A percentile compares a stretch with the other conserved stretches of the same genome.
Evolutionary conservation across 2,888 invertebrate genomes (phyloP).

Genomic region (Trypoxylon attenuatum): DNA sequence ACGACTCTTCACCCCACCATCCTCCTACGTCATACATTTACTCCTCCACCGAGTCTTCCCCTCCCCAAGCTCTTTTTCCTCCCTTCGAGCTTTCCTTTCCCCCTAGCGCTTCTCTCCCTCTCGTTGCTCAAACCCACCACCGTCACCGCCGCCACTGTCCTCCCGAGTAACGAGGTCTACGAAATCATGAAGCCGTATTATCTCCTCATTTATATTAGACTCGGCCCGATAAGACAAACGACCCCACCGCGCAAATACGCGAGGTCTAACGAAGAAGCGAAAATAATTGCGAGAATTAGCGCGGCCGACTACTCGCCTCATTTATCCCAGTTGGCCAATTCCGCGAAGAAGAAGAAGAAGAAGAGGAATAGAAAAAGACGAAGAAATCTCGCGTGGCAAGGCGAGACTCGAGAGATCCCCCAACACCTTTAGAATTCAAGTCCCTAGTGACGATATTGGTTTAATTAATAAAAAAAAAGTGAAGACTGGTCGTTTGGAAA

Average conservation of each 20-base stretch:
- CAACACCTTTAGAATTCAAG: neutral
- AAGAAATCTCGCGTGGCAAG: too few relatives aligned
- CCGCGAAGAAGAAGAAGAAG: neutral
- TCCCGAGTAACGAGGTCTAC: slow-evolving; percentile 10
- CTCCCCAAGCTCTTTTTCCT: too few relatives aligned
- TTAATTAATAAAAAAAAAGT: slow-evolving; percentile 20
- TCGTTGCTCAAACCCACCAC: too few relatives aligned
- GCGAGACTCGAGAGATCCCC: neutral
- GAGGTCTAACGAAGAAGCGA: neutral
- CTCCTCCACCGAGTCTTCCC: slow-evolving; percentile 24
- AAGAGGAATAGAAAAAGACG: too few relatives aligned
- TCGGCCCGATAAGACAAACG: neutral
- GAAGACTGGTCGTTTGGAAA: slow-evolving; percentile 15
- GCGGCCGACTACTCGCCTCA: neutral
- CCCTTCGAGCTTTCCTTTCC: too few relatives aligned
- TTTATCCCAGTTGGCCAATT: slow-evolving; percentile 1
- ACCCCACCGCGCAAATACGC: neutral
- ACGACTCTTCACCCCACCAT: slow-evolving; percentile 22
- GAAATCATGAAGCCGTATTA: slow-evolving; percentile 10
- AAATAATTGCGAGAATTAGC: neutral
- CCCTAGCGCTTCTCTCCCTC: neutral
- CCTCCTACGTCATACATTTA: slow-evolving; percentile 18
- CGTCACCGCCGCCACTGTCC: neutral
- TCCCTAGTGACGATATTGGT: neutral
- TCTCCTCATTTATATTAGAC: neutral